Base-by-base conservation (phyloP, 2,113 vertebrate genomes). In the Microcebus tavaratra region DNA sequence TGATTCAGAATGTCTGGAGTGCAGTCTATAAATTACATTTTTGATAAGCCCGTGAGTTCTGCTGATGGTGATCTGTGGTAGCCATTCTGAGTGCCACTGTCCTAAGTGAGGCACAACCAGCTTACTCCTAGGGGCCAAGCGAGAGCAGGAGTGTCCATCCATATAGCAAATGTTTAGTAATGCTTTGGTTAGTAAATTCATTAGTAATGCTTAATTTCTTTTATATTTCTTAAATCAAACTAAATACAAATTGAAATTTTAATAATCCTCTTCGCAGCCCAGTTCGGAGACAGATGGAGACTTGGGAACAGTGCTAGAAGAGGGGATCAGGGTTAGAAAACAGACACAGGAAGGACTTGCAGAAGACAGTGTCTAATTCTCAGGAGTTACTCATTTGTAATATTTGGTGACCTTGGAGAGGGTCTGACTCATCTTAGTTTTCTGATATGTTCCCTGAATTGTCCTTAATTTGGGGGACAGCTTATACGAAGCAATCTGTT, bases 11-110 rank as follows among this genome's bases (percentile, higher is more conserved):
- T 73, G 0, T 81, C 63, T 10, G 1, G 14, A 10, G 15, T 53
- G 9, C 8, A 34, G 21, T 57, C 21, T 84, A 4, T 45, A 53
- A 72, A 84, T 27, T 67, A 3, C 4, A 5, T 17, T 39, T 87
- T 57, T 67, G 29, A 29, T 5, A 55, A 87, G 11, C 6, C 13
- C 57, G 10, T 23, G 45, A 11, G 14, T 48, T 57, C 39, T 61
- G 57, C 1, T 42, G 17, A 0, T 57, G 2, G 4, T 78, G 18
- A 3, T 6, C 48, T 31, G 0, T 14, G 48, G n/a, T 82, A 18
- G 50, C 9, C 3, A 21, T 10, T 34, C 23, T 50, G n/a, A 59
- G 36, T 48, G 29, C 21, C 31, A 45, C 18, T 50, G 13, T 1
- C 21, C 14, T 23, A 21, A 17, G 13, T 31, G 39, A 53, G 11